Conservation (phyloP, 2,888 invertebrate species). For the Agrotis segetum region DNA sequence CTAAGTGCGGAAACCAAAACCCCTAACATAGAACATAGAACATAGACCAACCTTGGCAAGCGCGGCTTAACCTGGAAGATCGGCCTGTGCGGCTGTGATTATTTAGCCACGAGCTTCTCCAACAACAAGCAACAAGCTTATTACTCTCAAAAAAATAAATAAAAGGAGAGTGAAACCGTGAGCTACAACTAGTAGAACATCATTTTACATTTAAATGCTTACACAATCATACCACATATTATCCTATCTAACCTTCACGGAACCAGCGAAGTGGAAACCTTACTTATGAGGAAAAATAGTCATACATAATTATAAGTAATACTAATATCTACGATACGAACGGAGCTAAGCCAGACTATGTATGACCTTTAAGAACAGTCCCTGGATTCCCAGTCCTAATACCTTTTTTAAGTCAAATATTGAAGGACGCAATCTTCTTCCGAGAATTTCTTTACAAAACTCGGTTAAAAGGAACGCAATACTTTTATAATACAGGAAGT, state of each 20-base stretch:
- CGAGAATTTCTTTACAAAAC: conserved; percentile 18
- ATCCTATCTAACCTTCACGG: conserved; percentile 27
- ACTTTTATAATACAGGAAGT: conserved; percentile 65
- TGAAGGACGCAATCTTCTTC: conserved; percentile 25
- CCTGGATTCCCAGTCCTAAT: conserved; percentile 20
- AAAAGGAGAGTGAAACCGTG: too few relatives aligned
- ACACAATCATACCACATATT: conserved; percentile 17
- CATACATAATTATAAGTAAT: conserved; percentile 31
- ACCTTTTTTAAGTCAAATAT: conserved; percentile 35
- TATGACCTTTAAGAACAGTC: conserved; percentile 6
- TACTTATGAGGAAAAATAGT: conserved; percentile 28
- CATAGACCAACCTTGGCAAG: too few relatives aligned
- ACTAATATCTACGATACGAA: conserved; percentile 13
- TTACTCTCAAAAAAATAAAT: too few relatives aligned
- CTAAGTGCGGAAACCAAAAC: too few relatives aligned
- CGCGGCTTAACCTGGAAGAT: too few relatives aligned
- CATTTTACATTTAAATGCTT: too few relatives aligned
- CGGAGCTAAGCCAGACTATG: conserved; percentile 2
- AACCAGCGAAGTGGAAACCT: conserved; percentile 28
- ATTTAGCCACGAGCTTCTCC: too few relatives aligned
- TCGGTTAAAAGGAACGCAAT: conserved; percentile 19
- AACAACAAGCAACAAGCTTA: too few relatives aligned
- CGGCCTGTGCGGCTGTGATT: too few relatives aligned
- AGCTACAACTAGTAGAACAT: too few relatives aligned
- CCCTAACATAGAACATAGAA: too few relatives aligned